Evolutionary conservation across 2,888 invertebrate genomes (phyloP).

Genomic region (Escarpia spicata): DNA sequence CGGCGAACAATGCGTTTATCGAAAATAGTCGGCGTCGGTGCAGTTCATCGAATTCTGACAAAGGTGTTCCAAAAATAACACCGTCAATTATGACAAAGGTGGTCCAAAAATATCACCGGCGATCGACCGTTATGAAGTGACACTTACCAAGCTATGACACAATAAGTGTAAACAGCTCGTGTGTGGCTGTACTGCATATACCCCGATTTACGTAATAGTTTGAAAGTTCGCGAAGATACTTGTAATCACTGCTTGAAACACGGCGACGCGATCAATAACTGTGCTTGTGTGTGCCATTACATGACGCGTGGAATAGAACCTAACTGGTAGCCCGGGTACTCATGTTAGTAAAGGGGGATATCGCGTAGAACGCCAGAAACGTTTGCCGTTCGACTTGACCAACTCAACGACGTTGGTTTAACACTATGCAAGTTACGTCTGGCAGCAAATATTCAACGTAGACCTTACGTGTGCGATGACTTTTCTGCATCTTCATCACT

Average conservation of each 20-base stretch:
- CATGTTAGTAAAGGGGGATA: not conserved
- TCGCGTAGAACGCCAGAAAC: not conserved
- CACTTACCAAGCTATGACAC: not conserved
- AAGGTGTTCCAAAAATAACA: not conserved
- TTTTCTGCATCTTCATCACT: no score
- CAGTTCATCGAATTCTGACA: not conserved
- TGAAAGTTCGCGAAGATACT: not conserved
- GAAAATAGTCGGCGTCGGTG: not conserved
- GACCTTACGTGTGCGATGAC: no score
- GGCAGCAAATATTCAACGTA: no score
- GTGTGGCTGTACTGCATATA: not conserved
- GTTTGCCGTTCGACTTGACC: not conserved
- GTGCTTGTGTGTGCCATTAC: not conserved
- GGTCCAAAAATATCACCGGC: not conserved
- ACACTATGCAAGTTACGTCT: no score
- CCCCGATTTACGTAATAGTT: not conserved
- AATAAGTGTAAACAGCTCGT: not conserved
- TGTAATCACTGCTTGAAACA: not conserved
- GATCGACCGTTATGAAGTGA: not conserved
- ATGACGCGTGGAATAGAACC: not conserved
- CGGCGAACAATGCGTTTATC: not conserved
- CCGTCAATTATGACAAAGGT: not conserved
- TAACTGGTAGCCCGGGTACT: not conserved
- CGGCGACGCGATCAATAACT: not conserved
- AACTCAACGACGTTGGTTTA: not conserved